phyloP scores from a whole-genome alignment of 2,888 invertebrate genomes.

The Patella pellucida region DNA sequence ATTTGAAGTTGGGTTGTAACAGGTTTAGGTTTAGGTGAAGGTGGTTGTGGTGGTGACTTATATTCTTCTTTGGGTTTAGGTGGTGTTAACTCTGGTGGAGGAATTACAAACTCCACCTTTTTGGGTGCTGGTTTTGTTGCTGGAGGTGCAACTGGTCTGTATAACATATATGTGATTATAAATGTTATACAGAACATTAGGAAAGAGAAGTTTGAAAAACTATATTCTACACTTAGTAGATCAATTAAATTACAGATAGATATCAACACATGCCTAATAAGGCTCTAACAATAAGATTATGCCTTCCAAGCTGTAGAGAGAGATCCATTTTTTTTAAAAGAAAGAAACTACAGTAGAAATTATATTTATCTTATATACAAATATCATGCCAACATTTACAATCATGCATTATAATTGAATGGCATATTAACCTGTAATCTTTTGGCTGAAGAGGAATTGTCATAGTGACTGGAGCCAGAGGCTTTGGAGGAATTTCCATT shows the following conservation, averaged over 20 bases:
- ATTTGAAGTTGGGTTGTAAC: slow-evolving; percentile 21
- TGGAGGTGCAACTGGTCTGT: slow-evolving; percentile 28
- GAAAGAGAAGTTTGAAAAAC: neutral
- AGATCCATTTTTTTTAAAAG: too few species aligned
- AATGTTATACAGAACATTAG: neutral
- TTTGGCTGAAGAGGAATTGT: slow-evolving; percentile 30
- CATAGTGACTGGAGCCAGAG: slow-evolving; percentile 17
- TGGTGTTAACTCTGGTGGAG: slow-evolving; percentile 16
- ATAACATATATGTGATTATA: neutral
- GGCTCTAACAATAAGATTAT: too few species aligned
- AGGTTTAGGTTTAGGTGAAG: slow-evolving; percentile 2
- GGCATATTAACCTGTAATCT: slow-evolving; percentile 34
- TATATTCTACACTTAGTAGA: too few species aligned
- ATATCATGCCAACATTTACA: too few species aligned
- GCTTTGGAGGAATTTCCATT: neutral
- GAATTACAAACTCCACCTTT: slow-evolving; percentile 19
- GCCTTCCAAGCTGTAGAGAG: too few species aligned
- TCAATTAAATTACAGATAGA: too few species aligned
- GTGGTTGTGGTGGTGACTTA: slow-evolving; percentile 6
- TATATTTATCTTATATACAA: too few species aligned
- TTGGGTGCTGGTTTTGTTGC: slow-evolving; percentile 12
- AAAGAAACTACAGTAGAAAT: too few species aligned
- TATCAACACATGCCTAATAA: too few species aligned
- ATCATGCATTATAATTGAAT: neutral
- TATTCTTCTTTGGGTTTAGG: slow-evolving; percentile 16